phyloP scores from a whole-genome alignment of 2,113 vertebrate species.

The Axis porcinus region DNA sequence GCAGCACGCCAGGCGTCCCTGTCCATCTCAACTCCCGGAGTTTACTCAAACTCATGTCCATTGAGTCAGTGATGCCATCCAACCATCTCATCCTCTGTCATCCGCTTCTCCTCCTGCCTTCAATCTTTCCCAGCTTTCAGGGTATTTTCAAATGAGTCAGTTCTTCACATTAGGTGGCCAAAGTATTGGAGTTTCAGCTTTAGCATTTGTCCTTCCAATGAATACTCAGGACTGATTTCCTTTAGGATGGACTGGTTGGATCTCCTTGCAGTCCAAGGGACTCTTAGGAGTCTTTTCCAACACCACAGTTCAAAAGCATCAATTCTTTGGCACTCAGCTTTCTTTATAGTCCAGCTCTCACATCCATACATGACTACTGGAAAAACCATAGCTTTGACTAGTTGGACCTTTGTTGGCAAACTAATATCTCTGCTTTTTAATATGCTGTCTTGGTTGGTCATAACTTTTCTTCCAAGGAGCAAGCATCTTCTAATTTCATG shows the following conservation, averaged over 20 bases:
- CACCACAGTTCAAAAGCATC: not conserved
- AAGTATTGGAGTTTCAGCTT: not conserved
- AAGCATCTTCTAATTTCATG: not conserved
- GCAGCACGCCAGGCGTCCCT: not conserved
- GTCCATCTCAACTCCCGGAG: not conserved
- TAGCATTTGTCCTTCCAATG: not conserved
- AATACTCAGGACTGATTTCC: not conserved
- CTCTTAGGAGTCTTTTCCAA: not conserved
- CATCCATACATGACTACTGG: not conserved
- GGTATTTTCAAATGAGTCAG: not conserved
- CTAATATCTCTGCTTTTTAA: not conserved
- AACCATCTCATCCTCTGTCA: not conserved
- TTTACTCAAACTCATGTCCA: not conserved
- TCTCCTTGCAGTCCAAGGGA: not conserved
- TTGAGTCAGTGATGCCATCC: not conserved
- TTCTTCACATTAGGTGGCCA: not conserved
- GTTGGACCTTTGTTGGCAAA: not conserved
- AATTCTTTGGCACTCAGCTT: fast-evolving
- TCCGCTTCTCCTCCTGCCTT: not conserved
- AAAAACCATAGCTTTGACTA: not conserved
- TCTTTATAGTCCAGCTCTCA: not conserved
- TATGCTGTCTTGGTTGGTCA: not conserved
- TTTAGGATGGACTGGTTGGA: not conserved
- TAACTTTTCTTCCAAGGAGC: not conserved
- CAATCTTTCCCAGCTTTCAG: not conserved